phyloP scores from a whole-genome alignment of 2,888 invertebrate genomes.

The Ennomos quercinarius region DNA sequence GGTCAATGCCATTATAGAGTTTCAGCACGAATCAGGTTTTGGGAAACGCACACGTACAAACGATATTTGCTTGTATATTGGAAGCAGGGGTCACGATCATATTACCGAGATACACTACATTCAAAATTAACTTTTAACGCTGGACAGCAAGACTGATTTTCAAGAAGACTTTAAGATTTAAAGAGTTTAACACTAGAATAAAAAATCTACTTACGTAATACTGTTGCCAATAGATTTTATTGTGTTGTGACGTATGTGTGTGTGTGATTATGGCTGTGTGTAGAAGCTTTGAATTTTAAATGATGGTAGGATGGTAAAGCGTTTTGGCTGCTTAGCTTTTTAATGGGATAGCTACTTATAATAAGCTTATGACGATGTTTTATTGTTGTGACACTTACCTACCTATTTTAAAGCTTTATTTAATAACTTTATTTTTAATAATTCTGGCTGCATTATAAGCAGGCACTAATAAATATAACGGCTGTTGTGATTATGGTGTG shows the following conservation, averaged over 20 bases:
- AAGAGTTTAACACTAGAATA: slow-evolving; percentile 18
- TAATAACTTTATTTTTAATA: slow-evolving; percentile 2
- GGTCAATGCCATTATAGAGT: slow-evolving; percentile 30
- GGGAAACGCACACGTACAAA: slow-evolving; percentile 49
- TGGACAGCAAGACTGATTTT: slow-evolving; percentile 34
- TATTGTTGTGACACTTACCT: slow-evolving; percentile 5
- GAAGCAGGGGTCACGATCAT: slow-evolving; percentile 58
- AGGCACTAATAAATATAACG: no score
- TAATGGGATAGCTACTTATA: slow-evolving; percentile 20
- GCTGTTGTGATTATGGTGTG: no score
- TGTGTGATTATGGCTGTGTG: no score
- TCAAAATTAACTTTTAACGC: slow-evolving; percentile 34
- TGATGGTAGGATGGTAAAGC: slow-evolving; percentile 12
- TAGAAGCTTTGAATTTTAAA: slow-evolving; percentile 44
- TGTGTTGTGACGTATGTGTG: slow-evolving; percentile 36
- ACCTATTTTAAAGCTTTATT: slow-evolving; percentile 4
- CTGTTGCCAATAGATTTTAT: slow-evolving; percentile 52
- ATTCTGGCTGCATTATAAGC: no score
- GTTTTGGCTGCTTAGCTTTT: slow-evolving; percentile 26
- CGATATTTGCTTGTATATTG: slow-evolving; percentile 57
- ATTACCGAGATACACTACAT: slow-evolving; percentile 11
- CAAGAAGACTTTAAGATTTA: slow-evolving; percentile 10
- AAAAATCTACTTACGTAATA: slow-evolving; percentile 53
- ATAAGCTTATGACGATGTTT: slow-evolving; percentile 20
- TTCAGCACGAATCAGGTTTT: slow-evolving; percentile 47